phyloP scores from a whole-genome alignment of 1,140 invertebrate species.

The Oryctes rhinoceros region DNA sequence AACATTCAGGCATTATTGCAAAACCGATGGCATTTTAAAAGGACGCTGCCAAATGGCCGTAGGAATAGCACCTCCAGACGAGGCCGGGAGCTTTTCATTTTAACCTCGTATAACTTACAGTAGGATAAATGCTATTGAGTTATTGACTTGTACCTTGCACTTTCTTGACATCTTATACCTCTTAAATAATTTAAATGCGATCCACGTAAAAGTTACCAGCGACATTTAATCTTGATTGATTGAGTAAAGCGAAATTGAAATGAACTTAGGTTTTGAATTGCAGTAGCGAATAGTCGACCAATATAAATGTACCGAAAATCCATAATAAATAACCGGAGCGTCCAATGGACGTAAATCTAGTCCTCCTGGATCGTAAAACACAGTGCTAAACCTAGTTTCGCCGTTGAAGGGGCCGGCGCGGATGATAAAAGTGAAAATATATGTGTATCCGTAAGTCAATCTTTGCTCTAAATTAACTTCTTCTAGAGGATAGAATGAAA shows the following conservation, averaged over 20 bases:
- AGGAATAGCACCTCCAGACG: no score
- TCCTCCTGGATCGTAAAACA: conserved; percentile 25
- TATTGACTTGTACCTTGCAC: no score
- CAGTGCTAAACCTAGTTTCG: conserved; percentile 31
- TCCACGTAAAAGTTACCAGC: no score
- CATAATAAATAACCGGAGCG: conserved; percentile 21
- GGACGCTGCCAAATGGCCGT: no score
- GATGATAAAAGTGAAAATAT: conserved; percentile 36
- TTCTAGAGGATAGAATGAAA: conserved; percentile 2
- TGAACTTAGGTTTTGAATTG: conserved; percentile 2
- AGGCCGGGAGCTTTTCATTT: no score
- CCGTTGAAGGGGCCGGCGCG: background rate
- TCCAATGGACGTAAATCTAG: conserved; percentile 31
- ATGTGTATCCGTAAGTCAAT: conserved; percentile 30
- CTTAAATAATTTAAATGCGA: no score
- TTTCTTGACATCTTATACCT: no score
- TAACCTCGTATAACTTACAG: no score
- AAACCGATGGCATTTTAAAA: no score
- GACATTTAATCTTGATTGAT: background rate
- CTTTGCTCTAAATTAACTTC: conserved; percentile 27
- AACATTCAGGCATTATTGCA: no score
- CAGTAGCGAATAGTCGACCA: background rate
- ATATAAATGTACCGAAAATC: conserved; percentile 13
- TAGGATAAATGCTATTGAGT: no score
- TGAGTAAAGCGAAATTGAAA: background rate